Evolutionary conservation across 2,888 invertebrate genomes (phyloP), one percentile per base, ranked within the genome.

Genomic region (Xylocampa areola): DNA sequence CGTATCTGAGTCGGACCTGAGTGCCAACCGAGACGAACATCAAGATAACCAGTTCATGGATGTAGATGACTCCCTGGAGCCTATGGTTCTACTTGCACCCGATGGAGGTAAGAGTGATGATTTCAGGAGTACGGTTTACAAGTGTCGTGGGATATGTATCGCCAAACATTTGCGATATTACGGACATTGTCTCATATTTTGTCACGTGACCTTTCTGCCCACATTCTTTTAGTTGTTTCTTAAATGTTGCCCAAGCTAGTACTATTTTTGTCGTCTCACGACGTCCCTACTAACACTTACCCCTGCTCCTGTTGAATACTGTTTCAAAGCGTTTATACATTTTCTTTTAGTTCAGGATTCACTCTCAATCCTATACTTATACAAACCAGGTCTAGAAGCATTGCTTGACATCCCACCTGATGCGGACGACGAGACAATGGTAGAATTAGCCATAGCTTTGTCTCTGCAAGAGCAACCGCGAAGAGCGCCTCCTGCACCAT

Each of bases 341-440:
- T n/a, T n/a, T n/a, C n/a, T n/a, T n/a, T n/a, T 21, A 4, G 21
- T 21, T 5, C 21, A 21, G 21, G 25, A 8, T 25, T 8, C 2
- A 1, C 2, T 25, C 25, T 29, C 2, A 29, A 4, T 29, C 3
- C n/a, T 11, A 29, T 29, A 11, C 11, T 29, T 29, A n/a, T n/a
- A n/a, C n/a, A n/a, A n/a, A n/a, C n/a, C 90, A 78, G 96, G 96
- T 40, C 96, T 98, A 70, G 97, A 97, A 44, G 97, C 96, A 0
- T 88, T 98, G 19, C 92, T 98, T 5, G 98, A 98, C 79, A 96
- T 98, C 45, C 98, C 98, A 10, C 97, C 98, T n/a, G 98, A 98
- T 87, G 98, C 98, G 0, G 98, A 99, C 82, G 99, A 99, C 86
- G 99, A 99, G 87, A 97, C 98, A 0, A 98, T 99, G 96, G 98